Evolutionary conservation across 2,888 invertebrate species (phyloP), one percentile per base, ranked within the genome.

Genomic region (Heliconius ethilla): DNA sequence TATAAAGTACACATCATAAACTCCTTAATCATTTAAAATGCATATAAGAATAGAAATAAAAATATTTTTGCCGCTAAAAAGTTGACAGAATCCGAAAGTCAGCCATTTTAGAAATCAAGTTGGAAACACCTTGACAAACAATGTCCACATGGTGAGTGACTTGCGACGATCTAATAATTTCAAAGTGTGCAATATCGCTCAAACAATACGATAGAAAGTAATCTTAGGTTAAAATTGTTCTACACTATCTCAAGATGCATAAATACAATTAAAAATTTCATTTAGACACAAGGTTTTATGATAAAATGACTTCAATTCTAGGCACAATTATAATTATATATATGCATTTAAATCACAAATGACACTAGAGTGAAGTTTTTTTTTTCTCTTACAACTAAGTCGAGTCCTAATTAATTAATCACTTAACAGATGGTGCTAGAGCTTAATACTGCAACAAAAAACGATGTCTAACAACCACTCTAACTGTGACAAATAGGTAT

Each of bases 1-100:
- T 82, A 81, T 83, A 82, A 89, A 86, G 85, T 90, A 91, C 87
- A 91, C 87, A 85, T 89, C 86, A 86, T 88, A 89, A 88, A 88
- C 84, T 86, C 85, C 87, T 88, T 89, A 86, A 85, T 86, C 78
- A 81, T 80, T 82, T 80, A 83, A 80, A 82, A 83, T 72, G 72
- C 72, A 72, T 69, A 33, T 33, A 59, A 55, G 72, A 72, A 65
- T 40, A 45, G 2, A 63, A 73, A 73, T 9, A 55, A 15, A 62
- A 45, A 13, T 40, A 10, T 33, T 72, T 40, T 81, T 82, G 81
- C 81, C 77, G 73, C 78, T 78, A 77, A 81, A 67, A 80, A 82
- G 79, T 81, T 76, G 80, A 27, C 25, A 27, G 13, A 78, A 81
- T 62, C 70, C 63, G 70, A 75, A 81, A 78, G 78, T 78, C 70